Evolutionary conservation across 1,140 invertebrate genomes (phyloP).

Genomic region (Cyclargus thomasi): DNA sequence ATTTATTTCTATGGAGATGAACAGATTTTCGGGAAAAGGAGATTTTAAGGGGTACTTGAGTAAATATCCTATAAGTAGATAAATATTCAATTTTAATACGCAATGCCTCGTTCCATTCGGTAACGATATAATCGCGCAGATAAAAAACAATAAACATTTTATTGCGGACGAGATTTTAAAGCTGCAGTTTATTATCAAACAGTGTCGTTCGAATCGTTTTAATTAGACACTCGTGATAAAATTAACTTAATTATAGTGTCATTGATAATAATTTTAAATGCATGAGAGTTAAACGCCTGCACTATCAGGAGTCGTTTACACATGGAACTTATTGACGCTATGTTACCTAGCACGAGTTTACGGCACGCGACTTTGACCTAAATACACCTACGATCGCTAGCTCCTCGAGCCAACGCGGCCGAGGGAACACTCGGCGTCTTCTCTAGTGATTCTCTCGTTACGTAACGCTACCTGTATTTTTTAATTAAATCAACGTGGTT

Average conservation of each 20-base stretch:
- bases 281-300: not conserved
- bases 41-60: no score
- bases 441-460: not conserved
- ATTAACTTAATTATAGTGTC: not conserved
- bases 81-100: no score
- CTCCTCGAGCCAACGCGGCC: constrained; percentile 46
- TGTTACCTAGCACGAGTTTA: constrained; percentile 43
- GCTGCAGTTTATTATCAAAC: not conserved
- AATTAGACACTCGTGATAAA: not conserved
- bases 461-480: not conserved
- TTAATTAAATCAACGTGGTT: not conserved
- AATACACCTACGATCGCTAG: constrained; percentile 42
- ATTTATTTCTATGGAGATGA: no score
- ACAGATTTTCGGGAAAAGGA: no score
- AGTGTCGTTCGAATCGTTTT: not conserved
- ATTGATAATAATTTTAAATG: not conserved
- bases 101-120: not conserved
- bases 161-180: not conserved
- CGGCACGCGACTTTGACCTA: constrained; percentile 63
- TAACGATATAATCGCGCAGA: not conserved
- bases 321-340: constrained; percentile 8
- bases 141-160: not conserved
- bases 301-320: not conserved
- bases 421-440: constrained; percentile 40
- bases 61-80: no score